Base-by-base conservation (phyloP, 2,888 invertebrate species). In the Sesamia inferens region DNA sequence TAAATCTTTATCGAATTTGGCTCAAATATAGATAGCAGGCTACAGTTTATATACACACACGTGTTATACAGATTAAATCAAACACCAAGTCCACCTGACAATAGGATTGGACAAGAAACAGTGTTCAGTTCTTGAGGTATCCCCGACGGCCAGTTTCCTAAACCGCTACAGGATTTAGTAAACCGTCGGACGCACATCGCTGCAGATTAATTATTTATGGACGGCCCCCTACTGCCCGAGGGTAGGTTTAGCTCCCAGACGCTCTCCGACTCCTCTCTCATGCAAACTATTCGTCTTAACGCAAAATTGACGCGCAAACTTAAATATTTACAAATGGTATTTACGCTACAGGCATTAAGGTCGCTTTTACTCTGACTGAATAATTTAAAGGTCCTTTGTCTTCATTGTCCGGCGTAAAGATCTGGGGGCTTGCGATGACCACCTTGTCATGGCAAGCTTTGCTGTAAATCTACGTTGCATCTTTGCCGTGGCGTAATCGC, bases 141-240 rank as follows among this genome's bases (percentile, higher is more conserved):
- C 89, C 88, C 89, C 85, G 87, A 82, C 88, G 90, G 89, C 83
- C 90, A 87, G 89, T 85, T 88, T 85, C 88, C 88, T 91, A 91
- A 92, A 92, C 92, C 93, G 84, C 90, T 88, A 86, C 84, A 90
- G 92, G 95, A 94, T 95, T 95, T 93, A 94, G 89, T 90, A 90
- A 94, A 93, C 93, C 93, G 90, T 88, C 90, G 91, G 91, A 90
- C 93, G 94, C 92, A 94, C 94, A 94, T 94, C 92, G 93, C 83
- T 88, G 88, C 91, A 95, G 95, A 96, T 96, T 95, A 96, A 96
- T 96, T 96, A 96, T 96, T 96, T 96, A 96, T 94, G 93, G 92
- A 89, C 91, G 87, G 88, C 90, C 92, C 94, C 90, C 91, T 74
- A 87, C 89, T 91, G 89, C 93, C 90, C 89, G 85, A 88, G 93